A percentile compares a stretch with the other conserved stretches of the same genome.
Conservation (phyloP, 2,797 vertebrate species). For the Tadarida brasiliensis region DNA sequence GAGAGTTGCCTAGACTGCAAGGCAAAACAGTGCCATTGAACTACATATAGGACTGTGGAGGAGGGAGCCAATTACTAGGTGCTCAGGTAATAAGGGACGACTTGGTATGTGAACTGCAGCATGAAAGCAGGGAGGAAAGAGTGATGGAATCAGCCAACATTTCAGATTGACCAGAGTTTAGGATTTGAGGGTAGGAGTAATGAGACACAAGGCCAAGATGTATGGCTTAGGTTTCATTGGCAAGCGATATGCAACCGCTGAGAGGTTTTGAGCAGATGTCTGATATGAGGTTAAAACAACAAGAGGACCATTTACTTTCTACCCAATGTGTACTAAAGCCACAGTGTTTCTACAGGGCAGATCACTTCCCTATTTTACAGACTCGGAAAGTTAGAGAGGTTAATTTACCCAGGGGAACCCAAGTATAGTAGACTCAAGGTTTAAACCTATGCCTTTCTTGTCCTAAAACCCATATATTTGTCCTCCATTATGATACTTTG, state of each 20-base stretch:
- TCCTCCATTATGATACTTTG: background rate
- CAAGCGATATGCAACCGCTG: background rate
- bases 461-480: background rate
- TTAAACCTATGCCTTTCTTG: background rate
- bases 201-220: background rate
- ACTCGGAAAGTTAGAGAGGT: background rate
- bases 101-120: background rate
- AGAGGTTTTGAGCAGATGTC: background rate
- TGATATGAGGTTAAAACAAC: background rate
- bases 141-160: background rate
- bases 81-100: background rate
- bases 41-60: background rate
- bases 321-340: background rate
- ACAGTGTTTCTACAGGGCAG: background rate
- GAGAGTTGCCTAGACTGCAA: background rate
- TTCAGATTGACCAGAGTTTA: background rate
- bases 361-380: background rate
- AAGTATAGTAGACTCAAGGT: background rate
- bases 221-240: background rate
- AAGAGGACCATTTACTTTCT: background rate
- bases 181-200: background rate
- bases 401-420: slow-evolving; percentile 23
- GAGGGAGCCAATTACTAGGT: background rate
- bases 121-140: background rate
- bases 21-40: background rate